Base-by-base conservation (phyloP, 2,113 vertebrate species). In the Periophthalmodon schlosseri region DNA sequence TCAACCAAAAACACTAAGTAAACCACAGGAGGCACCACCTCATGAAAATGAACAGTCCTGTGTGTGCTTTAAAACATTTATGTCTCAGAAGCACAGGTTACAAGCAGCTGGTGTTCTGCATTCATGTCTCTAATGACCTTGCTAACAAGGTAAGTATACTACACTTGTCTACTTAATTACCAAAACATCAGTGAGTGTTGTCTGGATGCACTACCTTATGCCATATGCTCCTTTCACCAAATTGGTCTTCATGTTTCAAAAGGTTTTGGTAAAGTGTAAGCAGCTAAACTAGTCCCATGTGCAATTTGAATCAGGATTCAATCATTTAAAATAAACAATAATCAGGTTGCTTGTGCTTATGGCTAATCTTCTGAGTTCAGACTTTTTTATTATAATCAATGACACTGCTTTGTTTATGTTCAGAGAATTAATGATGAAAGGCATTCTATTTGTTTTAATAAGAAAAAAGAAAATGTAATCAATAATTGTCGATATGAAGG, bases 1-100 rank as follows among this genome's bases (percentile, higher is more conserved):
- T 83, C 80, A 85, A 72, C 74, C 74, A 86, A 84, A 72, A 66
- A 70, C 74, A 79, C 79, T 73, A 77, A 46, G 77, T 84, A 86
- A 88, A 87, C 86, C 74, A 70, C 78, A 23, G 90, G 88, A 78
- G 77, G 81, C 75, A 70, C 70, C 89, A 90, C 82, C 85, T 89
- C 74, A 21, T 88, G 77, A 92, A 93, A 91, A 89, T 85, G 86
- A 77, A 76, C 72, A 77, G 69, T 63, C 82, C 81, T 88, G 86
- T 82, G 78, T 84, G 85, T 84, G 82, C 76, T 83, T 82, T 88
- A 68, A 86, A 73, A 23, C 39, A 73, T 69, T 20, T 34, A 56
- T 34, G 77, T 76, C 78, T 84, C 70, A 82, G 71, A 78, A 83
- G 72, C 76, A 66, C 76, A 78, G 74, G 83, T 89, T 84, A 91